These are phyloP conservation scores for Ischnus inquisitorius DNA, from an alignment of 2,888 invertebrate species.

Conservation along the genomic window DNA sequence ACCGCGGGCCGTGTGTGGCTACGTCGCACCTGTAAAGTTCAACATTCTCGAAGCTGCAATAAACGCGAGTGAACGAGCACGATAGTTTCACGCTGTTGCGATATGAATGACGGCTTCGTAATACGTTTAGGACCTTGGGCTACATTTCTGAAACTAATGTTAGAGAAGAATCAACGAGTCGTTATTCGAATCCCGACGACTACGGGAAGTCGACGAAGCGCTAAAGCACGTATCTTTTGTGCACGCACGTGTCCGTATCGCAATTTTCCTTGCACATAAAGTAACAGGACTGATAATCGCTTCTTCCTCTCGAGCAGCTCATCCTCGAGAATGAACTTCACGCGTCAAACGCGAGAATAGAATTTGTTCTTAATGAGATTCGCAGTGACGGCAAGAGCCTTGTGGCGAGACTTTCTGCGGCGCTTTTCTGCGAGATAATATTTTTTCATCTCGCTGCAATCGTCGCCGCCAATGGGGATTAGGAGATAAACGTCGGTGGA, in stretches of 20 bases:
- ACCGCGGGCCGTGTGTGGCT: not conserved
- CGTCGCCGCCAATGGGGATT: not conserved
- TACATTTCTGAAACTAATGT: conserved; percentile 37
- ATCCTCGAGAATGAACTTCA: conserved; percentile 5
- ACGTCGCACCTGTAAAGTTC: not conserved
- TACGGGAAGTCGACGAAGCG: conserved; percentile 1
- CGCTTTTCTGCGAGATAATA: not conserved
- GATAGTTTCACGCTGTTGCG: conserved; percentile 1
- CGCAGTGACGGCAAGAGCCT: not conserved
- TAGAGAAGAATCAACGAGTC: conserved; percentile 33
- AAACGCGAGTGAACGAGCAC: conserved; percentile 5
- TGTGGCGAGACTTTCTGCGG: not conserved
- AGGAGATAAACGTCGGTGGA: not conserved
- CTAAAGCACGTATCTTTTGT: not conserved
- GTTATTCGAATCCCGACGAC: conserved; percentile 19
- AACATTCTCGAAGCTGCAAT: conserved; percentile 1
- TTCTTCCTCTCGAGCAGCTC: conserved; percentile 18
- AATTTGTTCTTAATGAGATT: conserved; percentile 3
- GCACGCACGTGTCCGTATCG: conserved; percentile 3
- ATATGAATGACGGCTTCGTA: conserved; percentile 27
- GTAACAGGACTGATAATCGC: conserved; percentile 12
- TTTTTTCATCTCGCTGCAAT: not conserved
- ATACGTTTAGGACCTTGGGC: conserved; percentile 33
- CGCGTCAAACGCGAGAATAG: not conserved
- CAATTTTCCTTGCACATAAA: not conserved